Conservation (phyloP, 2,888 invertebrate species). For the Protophormia terraenovae region DNA sequence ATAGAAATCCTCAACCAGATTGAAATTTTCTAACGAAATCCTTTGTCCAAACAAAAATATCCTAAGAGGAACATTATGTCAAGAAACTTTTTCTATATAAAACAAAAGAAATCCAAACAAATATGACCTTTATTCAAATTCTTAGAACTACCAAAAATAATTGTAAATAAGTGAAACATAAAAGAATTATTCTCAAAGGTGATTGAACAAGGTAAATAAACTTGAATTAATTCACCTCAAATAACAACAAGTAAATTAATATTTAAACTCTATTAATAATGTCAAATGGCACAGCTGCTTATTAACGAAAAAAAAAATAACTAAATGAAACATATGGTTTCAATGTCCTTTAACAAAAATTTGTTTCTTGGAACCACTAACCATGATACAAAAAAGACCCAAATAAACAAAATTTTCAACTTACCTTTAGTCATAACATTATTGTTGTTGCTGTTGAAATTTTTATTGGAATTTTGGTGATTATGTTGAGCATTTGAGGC, state of each 20-base stretch:
- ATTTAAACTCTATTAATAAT: neutral
- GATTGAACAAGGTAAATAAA: too few species aligned
- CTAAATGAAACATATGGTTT: conserved; percentile 22
- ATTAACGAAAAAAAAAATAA: neutral
- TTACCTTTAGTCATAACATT: conserved; percentile 67
- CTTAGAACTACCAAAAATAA: too few species aligned
- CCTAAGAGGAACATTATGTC: too few species aligned
- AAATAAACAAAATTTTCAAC: conserved; percentile 4
- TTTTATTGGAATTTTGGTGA: conserved; percentile 67
- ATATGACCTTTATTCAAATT: too few species aligned
- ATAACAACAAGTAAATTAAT: neutral
- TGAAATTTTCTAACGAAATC: too few species aligned
- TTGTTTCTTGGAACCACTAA: neutral
- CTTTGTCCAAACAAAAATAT: too few species aligned
- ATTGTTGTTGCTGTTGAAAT: conserved; percentile 37
- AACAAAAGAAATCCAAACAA: too few species aligned
- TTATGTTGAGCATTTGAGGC: conserved; percentile 74
- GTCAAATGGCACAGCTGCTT: neutral
- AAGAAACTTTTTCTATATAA: too few species aligned
- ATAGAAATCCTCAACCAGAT: too few species aligned
- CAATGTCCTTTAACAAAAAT: neutral
- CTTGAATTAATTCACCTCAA: neutral
- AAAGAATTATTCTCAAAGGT: too few species aligned
- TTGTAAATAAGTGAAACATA: too few species aligned
- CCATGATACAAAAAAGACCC: too few species aligned